Evolutionary conservation across 2,888 invertebrate species (phyloP), one percentile per base, ranked within the genome.

Genomic region (Thelaira solivaga): DNA sequence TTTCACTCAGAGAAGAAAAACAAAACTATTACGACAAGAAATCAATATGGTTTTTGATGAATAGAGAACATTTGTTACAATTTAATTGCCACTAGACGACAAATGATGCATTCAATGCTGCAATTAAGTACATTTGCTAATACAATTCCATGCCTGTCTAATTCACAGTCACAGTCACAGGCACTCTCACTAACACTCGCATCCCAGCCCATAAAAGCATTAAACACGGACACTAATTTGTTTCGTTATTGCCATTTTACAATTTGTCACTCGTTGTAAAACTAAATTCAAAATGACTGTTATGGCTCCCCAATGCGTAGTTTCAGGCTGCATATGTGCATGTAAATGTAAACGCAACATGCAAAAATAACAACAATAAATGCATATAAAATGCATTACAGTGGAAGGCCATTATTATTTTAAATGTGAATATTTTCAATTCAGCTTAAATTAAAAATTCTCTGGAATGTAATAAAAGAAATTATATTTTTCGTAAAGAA

Each of bases 251-350:
- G 34, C 53, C 22, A 69, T 61, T 74, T 73, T 31, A 53, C 62
- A 78, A 74, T 74, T 59, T 73, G 67, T 57, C 68, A 64, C 45
- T 64, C 64, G 45, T 69, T 59, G 73, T 57, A 53, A 47, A 53
- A 74, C 39, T 55, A 74, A 78, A 69, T 65, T 64, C 68, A 34
- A 78, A 76, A 78, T 47, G 67, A 51, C 65, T 71, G 49, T 76
- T 76, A 77, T 77, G 61, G 64, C 53, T 74, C 78, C 74, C 74
- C 29, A 53, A 39, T 61, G 78, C 62, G 45, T 73, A 41, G 26
- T 43, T 34, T 26, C 26, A 36, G n/a, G n/a, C n/a, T 34, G 20
- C 39, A 36, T 24, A 43, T 55, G 29, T n/a, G 34, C 59, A 59
- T 31, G 36, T 53, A 59, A 61, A 11, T 55, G 18, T 8, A 43